Evolutionary conservation across 2,797 vertebrate species (phyloP).

Genomic region (Hemibagrus guttatus): DNA sequence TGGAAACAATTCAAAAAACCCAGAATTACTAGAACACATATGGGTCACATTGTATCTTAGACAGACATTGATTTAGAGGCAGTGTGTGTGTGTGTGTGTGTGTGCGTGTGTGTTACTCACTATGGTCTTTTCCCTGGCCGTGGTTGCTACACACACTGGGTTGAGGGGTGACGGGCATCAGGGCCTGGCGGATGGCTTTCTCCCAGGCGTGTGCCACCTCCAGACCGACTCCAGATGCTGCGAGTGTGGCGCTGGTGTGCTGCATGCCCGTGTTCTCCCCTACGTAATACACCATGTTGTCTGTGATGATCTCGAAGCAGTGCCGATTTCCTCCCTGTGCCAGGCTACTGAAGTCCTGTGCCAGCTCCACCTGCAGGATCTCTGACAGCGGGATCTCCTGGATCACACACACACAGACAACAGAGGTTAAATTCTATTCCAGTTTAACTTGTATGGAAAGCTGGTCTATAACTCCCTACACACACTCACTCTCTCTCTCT

Average conservation of each 20-base stretch:
- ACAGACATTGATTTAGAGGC: background rate
- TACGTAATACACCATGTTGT: constrained; percentile 95
- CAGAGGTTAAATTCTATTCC: background rate
- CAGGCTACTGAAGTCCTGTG: constrained; percentile 84
- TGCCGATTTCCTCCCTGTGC: constrained; percentile 92
- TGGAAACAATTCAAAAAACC: background rate
- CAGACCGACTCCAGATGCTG: constrained; percentile 88
- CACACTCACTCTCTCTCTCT: background rate
- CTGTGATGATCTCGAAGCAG: constrained; percentile 98
- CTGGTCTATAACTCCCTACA: background rate
- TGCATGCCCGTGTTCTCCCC: constrained; percentile 87
- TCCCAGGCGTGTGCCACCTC: constrained; percentile 97
- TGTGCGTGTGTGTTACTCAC: constrained; percentile 74
- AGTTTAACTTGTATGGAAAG: background rate
- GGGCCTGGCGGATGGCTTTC: constrained; percentile 95
- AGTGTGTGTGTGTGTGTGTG: no score
- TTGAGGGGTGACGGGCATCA: constrained; percentile 97
- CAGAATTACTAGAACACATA: background rate
- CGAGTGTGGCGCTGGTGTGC: constrained; percentile 80
- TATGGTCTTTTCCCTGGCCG: constrained; percentile 93
- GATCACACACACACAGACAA: constrained; percentile 10
- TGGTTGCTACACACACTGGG: constrained; percentile 85
- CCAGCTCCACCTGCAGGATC: constrained; percentile 91
- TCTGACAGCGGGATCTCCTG: constrained; percentile 98
- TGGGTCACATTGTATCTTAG: background rate